phyloP scores from a whole-genome alignment of 2,113 vertebrate species.

The Trogon surrucura region DNA sequence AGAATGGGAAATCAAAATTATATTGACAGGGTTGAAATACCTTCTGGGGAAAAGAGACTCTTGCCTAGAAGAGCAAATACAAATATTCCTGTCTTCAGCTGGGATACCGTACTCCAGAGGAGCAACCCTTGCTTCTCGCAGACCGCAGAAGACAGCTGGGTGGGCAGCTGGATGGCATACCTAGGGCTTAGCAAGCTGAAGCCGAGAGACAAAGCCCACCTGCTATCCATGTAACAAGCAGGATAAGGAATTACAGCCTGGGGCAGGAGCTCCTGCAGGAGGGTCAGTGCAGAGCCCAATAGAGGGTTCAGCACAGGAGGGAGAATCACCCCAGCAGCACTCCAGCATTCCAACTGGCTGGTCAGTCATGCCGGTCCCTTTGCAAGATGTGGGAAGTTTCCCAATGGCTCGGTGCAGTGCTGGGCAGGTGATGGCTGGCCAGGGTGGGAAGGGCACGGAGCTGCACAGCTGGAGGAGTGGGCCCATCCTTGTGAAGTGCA shows the following conservation, averaged over 20 bases:
- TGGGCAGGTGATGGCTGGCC: neutral
- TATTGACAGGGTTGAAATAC: neutral
- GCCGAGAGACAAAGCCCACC: neutral
- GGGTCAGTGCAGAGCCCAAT: neutral
- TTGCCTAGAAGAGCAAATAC: neutral
- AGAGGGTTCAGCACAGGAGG: accelerated
- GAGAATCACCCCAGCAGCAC: accelerated
- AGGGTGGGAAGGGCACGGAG: neutral
- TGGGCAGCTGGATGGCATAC: neutral
- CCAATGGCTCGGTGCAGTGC: accelerated
- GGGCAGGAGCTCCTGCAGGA: neutral
- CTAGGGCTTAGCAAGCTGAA: neutral
- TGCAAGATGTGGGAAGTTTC: neutral
- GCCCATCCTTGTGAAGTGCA: neutral
- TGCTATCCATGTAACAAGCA: neutral
- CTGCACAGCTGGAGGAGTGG: neutral
- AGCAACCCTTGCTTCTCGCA: neutral
- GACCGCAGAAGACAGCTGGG: accelerated
- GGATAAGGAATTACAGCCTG: neutral
- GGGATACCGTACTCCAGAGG: neutral
- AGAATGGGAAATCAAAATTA: neutral
- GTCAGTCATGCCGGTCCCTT: accelerated
- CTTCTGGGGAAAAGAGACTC: neutral
- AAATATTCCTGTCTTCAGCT: neutral
- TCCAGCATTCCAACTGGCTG: accelerated